Evolutionary conservation across 1,140 invertebrate species (phyloP).

Genomic region (Drosophila triauraria): DNA sequence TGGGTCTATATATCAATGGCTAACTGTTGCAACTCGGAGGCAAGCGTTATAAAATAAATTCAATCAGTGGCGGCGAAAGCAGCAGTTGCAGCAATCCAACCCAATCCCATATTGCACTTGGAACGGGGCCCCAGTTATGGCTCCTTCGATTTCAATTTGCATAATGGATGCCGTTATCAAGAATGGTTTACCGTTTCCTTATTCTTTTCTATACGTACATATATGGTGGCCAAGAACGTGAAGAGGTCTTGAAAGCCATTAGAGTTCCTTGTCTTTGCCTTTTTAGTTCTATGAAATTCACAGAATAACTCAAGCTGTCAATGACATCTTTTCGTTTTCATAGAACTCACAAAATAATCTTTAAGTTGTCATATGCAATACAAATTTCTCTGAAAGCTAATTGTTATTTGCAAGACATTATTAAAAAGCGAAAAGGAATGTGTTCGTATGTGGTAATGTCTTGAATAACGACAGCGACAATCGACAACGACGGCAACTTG

Average conservation of each 20-base stretch:
- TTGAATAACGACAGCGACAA: slow-evolving; percentile 59
- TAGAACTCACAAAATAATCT: slow-evolving; percentile 11
- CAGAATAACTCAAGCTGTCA: not conserved
- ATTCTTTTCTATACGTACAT: slow-evolving; percentile 24
- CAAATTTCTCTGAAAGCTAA: slow-evolving; percentile 29
- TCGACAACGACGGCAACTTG: slow-evolving; percentile 55
- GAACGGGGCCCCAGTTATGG: slow-evolving; percentile 29
- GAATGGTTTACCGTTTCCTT: slow-evolving; percentile 74
- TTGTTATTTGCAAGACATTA: slow-evolving; percentile 71
- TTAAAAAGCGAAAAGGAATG: slow-evolving; percentile 76
- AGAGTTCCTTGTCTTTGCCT: slow-evolving; percentile 8
- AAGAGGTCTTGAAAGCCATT: not conserved
- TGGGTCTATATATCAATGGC: slow-evolving; percentile 13
- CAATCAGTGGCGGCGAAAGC: slow-evolving; percentile 73
- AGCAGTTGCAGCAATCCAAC: slow-evolving; percentile 59
- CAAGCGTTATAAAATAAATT: slow-evolving; percentile 79
- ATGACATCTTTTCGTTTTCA: slow-evolving; percentile 4
- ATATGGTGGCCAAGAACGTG: slow-evolving; percentile 7
- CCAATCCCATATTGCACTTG: slow-evolving; percentile 55
- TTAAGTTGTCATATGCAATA: slow-evolving; percentile 2
- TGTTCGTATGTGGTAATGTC: slow-evolving; percentile 61
- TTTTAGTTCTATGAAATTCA: not conserved
- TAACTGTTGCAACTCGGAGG: slow-evolving; percentile 60
- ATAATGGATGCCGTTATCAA: slow-evolving; percentile 80
- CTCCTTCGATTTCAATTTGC: slow-evolving; percentile 73